A percentile compares a stretch with the other conserved stretches of the same genome.
These are phyloP conservation scores for Colletes collaris DNA, from an alignment of 2,888 invertebrate species.

Conservation along the genomic window DNA sequence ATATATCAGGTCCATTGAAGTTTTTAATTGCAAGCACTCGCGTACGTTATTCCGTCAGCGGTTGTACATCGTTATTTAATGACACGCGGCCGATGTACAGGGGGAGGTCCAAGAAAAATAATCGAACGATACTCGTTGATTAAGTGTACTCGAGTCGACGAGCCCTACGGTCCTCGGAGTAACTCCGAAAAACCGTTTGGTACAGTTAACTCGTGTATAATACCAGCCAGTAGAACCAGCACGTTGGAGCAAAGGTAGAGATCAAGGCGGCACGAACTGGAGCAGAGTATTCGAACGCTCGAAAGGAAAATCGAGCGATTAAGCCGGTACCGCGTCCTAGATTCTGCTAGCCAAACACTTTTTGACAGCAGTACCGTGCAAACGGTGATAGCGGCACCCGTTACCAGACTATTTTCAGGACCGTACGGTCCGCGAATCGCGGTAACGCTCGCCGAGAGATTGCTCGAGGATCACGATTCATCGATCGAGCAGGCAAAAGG, in stretches of 20 bases:
- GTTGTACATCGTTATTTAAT: slow-evolving; percentile 23
- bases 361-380: slow-evolving; percentile 63
- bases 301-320: slow-evolving; percentile 51
- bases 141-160: slow-evolving; percentile 39
- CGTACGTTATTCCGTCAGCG: slow-evolving; percentile 6
- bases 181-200: slow-evolving; percentile 17
- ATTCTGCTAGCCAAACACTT: slow-evolving; percentile 49
- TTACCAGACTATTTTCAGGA: slow-evolving; percentile 10
- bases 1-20: background rate
- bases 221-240: background rate
- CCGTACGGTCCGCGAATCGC: background rate
- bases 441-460: slow-evolving; percentile 14
- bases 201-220: background rate
- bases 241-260: slow-evolving; percentile 1
- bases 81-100: slow-evolving; percentile 5
- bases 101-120: slow-evolving; percentile 27
- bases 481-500: slow-evolving; percentile 39
- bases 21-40: background rate
- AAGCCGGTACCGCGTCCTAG: slow-evolving; percentile 62
- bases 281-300: slow-evolving; percentile 14
- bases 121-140: slow-evolving; percentile 36
- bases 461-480: slow-evolving; percentile 18
- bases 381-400: slow-evolving; percentile 25
- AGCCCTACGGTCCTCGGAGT: slow-evolving; percentile 5
- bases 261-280: slow-evolving; percentile 3